Evolutionary conservation across 2,113 vertebrate species (phyloP).

Genomic region (Ophthalmolycus amberensis): DNA sequence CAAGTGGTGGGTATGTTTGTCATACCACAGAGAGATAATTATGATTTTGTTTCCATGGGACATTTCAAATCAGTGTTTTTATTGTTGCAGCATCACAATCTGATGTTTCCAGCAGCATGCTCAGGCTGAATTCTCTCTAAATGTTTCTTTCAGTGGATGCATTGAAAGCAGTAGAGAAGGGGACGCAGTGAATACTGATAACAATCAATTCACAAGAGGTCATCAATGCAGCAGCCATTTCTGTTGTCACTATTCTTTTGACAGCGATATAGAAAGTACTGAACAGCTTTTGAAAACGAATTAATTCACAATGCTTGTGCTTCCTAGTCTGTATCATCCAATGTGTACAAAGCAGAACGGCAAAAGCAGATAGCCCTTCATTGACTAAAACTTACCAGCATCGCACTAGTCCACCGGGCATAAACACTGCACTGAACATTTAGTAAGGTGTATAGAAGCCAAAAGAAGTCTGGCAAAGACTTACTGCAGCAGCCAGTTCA

Average conservation of each 20-base stretch:
- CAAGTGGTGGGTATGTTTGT: constrained; percentile 3
- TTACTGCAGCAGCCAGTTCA: constrained; percentile 36
- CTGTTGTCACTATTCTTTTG: constrained; percentile 31
- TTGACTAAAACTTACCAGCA: constrained; percentile 16
- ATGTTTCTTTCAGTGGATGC: constrained; percentile 3
- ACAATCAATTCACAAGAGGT: constrained; percentile 33
- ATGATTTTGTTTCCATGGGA: constrained; percentile 32
- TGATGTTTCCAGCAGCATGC: background rate
- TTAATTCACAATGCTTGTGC: constrained; percentile 4
- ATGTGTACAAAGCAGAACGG: background rate
- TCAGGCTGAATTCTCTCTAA: background rate
- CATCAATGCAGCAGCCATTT: constrained; percentile 32
- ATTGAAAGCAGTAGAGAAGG: constrained; percentile 15
- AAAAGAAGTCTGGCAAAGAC: constrained; percentile 22
- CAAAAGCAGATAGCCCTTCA: background rate
- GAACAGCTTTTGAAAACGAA: constrained; percentile 23
- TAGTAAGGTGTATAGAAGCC: constrained; percentile 9
- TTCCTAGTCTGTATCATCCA: background rate
- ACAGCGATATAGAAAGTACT: constrained; percentile 25
- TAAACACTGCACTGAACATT: constrained; percentile 17
- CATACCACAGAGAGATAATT: constrained; percentile 21
- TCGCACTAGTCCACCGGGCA: constrained; percentile 4
- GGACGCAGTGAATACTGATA: constrained; percentile 17
- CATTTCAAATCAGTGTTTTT: constrained; percentile 17
- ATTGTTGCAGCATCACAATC: constrained; percentile 1